phyloP scores from a whole-genome alignment of 2,888 invertebrate species.

The Creontiades dilutus region DNA sequence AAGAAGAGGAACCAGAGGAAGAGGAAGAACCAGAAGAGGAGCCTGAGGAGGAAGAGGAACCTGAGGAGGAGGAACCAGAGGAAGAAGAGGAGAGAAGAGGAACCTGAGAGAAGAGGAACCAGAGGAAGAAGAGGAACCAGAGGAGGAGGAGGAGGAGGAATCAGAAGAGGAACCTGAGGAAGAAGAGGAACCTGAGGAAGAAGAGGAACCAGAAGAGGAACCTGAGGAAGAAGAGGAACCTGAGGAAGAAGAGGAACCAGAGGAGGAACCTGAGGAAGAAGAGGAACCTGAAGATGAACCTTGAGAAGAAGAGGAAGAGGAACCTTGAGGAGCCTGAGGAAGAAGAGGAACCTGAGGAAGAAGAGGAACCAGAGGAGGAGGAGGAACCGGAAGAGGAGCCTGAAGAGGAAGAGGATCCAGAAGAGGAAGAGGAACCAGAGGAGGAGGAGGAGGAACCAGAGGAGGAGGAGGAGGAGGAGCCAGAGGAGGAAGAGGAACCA shows the following conservation, averaged over 20 bases:
- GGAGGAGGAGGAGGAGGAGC: conserved; percentile 44
- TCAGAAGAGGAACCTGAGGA: not conserved
- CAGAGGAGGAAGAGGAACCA: conserved; percentile 1
- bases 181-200: conserved; percentile 18
- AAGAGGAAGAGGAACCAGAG: not conserved
- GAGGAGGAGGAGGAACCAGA: conserved; percentile 55
- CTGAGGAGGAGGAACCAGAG: not conserved
- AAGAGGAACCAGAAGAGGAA: conserved; percentile 76
- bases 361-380: conserved; percentile 22
- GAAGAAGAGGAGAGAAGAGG: not conserved
- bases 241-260: not conserved
- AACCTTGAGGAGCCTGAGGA: conserved; percentile 16
- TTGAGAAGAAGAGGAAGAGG: not conserved
- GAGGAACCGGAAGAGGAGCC: not conserved
- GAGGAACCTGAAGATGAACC: not conserved
- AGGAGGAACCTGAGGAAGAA: too few species aligned
- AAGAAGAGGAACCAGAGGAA: not conserved
- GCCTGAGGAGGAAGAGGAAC: not conserved
- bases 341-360: conserved; percentile 41
- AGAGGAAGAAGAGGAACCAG: not conserved
- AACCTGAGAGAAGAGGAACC: not conserved
- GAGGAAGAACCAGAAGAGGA: not conserved
- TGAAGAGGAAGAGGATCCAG: conserved; percentile 41
- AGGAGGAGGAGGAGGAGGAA: not conserved
- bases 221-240: conserved; percentile 75